A percentile compares a stretch with the other conserved stretches of the same genome.
Evolutionary conservation across 2,797 vertebrate genomes (phyloP).

Genomic region (Loriculus beryllinus): DNA sequence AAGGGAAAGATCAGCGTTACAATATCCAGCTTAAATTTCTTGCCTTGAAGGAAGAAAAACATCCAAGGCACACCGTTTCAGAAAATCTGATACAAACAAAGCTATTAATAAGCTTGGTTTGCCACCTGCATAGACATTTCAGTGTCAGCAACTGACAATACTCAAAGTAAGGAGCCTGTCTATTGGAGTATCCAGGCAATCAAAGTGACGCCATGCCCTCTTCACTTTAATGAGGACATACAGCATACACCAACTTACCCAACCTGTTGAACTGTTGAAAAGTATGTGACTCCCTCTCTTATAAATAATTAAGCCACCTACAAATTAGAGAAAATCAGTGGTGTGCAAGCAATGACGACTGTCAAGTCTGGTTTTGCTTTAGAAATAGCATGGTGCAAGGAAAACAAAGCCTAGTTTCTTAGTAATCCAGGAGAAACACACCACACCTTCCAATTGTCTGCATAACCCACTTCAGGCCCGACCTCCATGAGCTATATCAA

Average conservation of each 20-base stretch:
- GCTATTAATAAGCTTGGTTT: constrained; percentile 39
- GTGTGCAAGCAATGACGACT: constrained; percentile 41
- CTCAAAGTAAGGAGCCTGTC: background rate
- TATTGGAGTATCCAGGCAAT: background rate
- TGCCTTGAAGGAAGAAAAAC: constrained; percentile 57
- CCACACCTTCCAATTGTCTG: constrained; percentile 66
- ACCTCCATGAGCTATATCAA: constrained; percentile 49
- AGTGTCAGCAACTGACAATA: background rate
- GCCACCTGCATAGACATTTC: constrained; percentile 8
- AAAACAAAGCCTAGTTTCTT: constrained; percentile 72
- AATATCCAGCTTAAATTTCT: constrained; percentile 24
- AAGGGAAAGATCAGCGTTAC: background rate
- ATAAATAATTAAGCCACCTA: constrained; percentile 64
- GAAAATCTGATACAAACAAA: constrained; percentile 58
- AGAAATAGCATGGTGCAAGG: constrained; percentile 64
- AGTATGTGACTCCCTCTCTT: constrained; percentile 63
- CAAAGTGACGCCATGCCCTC: constrained; percentile 33
- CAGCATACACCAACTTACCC: background rate
- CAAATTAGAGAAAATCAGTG: constrained; percentile 58
- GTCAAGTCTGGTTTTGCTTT: constrained; percentile 65
- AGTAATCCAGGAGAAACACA: constrained; percentile 62
- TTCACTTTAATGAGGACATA: constrained; percentile 20
- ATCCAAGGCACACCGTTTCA: constrained; percentile 27
- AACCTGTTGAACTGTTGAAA: constrained; percentile 51
- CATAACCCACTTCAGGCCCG: constrained; percentile 59